phyloP scores from a whole-genome alignment of 30 jellyfish, hydroid and myxozoan species.

The Haliclystus octoradiatus region DNA sequence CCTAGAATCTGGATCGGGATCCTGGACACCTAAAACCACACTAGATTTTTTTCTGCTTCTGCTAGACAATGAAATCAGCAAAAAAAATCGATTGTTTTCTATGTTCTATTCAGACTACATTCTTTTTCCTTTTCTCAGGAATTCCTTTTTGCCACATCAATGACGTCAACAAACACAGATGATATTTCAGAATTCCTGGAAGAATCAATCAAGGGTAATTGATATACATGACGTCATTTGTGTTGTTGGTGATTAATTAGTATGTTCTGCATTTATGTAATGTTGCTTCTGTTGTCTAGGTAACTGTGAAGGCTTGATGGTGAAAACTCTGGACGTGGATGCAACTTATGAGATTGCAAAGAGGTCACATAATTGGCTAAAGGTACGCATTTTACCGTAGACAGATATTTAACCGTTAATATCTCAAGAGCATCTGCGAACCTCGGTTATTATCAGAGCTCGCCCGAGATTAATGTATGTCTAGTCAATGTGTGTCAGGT shows the following conservation, averaged over 20 bases:
- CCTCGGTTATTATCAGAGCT: no score
- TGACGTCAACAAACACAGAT: constrained; percentile 79
- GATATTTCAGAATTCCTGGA: constrained; percentile 80
- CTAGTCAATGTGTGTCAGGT: no score
- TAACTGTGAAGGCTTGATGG: constrained; percentile 93
- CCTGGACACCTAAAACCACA: no score
- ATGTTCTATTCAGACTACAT: neutral
- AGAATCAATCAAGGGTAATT: constrained; percentile 78
- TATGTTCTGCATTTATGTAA: neutral
- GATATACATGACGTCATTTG: neutral
- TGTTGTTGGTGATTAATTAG: neutral
- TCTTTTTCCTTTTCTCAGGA: constrained; percentile 23
- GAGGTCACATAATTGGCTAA: constrained; percentile 89
- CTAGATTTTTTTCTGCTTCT: neutral
- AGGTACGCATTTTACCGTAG: constrained; percentile 40
- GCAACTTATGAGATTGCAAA: constrained; percentile 91
- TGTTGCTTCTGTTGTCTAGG: constrained; percentile 21
- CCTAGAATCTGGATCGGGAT: no score
- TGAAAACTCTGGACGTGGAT: constrained; percentile 69
- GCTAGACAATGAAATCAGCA: neutral
- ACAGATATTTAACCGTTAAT: no score
- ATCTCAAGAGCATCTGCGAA: no score
- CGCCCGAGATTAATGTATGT: no score
- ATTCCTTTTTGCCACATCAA: constrained; percentile 84
- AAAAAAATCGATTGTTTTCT: no score